Evolutionary conservation across 2,797 vertebrate genomes (phyloP).

Genomic region (Hozukius guyotensis): DNA sequence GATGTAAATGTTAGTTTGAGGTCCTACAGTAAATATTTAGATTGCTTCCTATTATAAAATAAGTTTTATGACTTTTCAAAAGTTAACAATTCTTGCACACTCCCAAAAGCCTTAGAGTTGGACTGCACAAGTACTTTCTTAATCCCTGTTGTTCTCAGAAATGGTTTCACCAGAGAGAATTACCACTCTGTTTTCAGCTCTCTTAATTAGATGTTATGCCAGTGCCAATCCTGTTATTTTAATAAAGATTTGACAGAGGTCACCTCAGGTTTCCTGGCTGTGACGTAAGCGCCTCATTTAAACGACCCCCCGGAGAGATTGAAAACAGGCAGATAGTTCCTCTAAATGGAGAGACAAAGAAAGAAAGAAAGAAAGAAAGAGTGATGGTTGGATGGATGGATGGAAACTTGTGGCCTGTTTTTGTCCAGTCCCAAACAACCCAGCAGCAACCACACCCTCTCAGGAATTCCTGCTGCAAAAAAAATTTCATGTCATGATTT

Average conservation of each 20-base stretch:
- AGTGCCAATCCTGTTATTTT: conserved; percentile 50
- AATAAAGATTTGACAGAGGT: conserved; percentile 47
- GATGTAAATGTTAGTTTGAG: conserved; percentile 7
- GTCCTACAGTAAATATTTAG: conserved; percentile 19
- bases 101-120: not conserved
- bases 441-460: conserved; percentile 73
- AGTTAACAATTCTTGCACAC: conserved; percentile 3
- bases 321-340: conserved; percentile 51
- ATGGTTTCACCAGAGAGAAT: conserved; percentile 3
- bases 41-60: not conserved
- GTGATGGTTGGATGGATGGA: conserved; percentile 34
- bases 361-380: conserved; percentile 7
- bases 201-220: conserved; percentile 36
- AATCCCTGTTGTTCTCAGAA: conserved; percentile 27
- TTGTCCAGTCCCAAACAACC: conserved; percentile 65
- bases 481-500: conserved; percentile 63
- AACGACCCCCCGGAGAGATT: conserved; percentile 51
- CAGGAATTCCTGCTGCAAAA: conserved; percentile 75
- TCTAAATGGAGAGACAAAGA: conserved; percentile 37
- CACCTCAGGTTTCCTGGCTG: conserved; percentile 53
- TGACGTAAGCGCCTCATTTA: conserved; percentile 50
- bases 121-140: not conserved
- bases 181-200: conserved; percentile 13
- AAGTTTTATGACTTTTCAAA: conserved; percentile 3
- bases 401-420: conserved; percentile 74